A percentile compares a stretch with the other conserved stretches of the same genome.
These are phyloP conservation scores for Actenoides lindsayi DNA, from an alignment of 2,113 vertebrate genomes.

Conservation along the genomic window DNA sequence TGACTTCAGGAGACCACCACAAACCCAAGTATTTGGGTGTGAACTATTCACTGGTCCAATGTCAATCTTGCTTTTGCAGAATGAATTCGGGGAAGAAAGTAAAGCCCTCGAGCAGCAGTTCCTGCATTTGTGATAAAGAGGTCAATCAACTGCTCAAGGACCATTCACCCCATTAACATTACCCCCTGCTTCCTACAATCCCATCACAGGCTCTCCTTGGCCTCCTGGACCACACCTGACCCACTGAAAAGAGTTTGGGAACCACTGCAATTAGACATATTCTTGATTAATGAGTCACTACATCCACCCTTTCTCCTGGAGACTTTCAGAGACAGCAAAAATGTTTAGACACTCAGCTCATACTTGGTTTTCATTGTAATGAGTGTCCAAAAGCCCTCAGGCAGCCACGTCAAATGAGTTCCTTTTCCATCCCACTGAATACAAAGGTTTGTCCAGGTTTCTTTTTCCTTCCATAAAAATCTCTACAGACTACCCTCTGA, in stretches of 20 bases:
- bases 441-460: not conserved
- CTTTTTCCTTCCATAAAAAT: not conserved
- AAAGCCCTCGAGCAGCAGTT: not conserved
- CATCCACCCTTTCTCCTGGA: conserved; percentile 4
- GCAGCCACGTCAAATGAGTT: not conserved
- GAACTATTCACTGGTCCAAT: not conserved
- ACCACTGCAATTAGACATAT: not conserved
- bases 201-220: not conserved
- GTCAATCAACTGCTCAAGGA: not conserved
- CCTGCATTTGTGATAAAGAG: not conserved
- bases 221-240: not conserved
- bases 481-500: not conserved
- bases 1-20: not conserved
- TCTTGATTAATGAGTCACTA: not conserved
- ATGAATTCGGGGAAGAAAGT: not conserved
- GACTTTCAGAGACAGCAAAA: not conserved
- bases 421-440: not conserved
- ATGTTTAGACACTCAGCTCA: not conserved
- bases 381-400: not conserved
- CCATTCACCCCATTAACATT: not conserved
- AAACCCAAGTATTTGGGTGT: not conserved
- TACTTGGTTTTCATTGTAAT: not conserved
- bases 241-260: not conserved
- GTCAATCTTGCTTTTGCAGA: not conserved
- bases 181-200: not conserved